A percentile compares a stretch with the other conserved stretches of the same genome.
These are phyloP conservation scores for Leucoraja erinaceus DNA, from an alignment of 2,113 vertebrate species.

Conservation along the genomic window DNA sequence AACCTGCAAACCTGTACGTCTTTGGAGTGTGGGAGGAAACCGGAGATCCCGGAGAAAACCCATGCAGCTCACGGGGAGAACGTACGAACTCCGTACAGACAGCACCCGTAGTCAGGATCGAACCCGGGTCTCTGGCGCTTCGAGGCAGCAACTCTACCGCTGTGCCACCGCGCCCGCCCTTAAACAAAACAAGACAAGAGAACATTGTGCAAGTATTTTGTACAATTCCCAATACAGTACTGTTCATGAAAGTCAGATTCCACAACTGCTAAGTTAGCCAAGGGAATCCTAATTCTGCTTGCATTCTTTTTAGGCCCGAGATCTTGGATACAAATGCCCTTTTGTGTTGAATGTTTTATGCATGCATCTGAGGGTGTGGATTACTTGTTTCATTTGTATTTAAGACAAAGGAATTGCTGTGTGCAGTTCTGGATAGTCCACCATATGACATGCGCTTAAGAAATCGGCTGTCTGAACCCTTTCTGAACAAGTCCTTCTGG, in stretches of 20 bases:
- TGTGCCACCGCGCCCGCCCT: no score
- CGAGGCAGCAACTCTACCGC: no score
- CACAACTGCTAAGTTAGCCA: not conserved
- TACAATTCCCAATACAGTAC: not conserved
- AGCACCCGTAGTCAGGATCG: no score
- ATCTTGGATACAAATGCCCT: not conserved
- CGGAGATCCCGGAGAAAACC: no score
- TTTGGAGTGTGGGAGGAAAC: no score
- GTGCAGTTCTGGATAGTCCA: not conserved
- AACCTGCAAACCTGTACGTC: no score
- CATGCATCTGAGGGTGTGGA: conserved; percentile 1
- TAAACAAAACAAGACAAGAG: no score
- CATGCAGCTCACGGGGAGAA: no score
- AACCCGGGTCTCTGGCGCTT: no score
- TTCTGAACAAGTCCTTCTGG: not conserved
- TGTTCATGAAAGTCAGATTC: not conserved
- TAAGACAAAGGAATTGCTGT: conserved; percentile 23
- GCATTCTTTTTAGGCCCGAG: not conserved
- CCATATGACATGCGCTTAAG: not conserved
- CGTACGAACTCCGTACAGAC: no score
- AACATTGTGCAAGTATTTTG: no score
- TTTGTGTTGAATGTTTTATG: conserved; percentile 30
- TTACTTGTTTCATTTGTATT: conserved; percentile 30
- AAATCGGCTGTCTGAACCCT: conserved; percentile 19
- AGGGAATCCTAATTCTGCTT: not conserved